These are phyloP conservation scores for Dipodomys merriami DNA, from an alignment of 2,113 vertebrate genomes.

Conservation along the genomic window DNA sequence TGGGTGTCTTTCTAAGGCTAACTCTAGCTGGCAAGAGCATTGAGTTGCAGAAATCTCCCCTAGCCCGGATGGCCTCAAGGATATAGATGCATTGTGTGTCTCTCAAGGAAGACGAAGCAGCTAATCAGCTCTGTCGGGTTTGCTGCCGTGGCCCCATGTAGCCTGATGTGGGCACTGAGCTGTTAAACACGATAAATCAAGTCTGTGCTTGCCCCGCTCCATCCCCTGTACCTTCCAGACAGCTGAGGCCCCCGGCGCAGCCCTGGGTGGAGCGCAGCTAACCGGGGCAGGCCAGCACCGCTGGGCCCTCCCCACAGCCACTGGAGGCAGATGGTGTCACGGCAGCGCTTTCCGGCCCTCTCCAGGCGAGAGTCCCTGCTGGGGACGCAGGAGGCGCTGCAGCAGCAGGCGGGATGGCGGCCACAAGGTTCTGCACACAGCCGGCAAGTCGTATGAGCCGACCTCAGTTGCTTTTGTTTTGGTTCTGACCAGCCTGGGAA, in stretches of 20 bases:
- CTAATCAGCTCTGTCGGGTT: constrained; percentile 81
- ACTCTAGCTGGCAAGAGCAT: constrained; percentile 27
- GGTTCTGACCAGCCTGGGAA: not conserved
- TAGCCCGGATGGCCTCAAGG: constrained; percentile 55
- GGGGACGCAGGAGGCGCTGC: accelerated
- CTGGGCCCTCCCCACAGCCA: accelerated
- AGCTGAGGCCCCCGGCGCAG: constrained; percentile 43
- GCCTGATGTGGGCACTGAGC: constrained; percentile 77
- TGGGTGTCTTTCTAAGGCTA: not conserved
- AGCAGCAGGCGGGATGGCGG: not conserved
- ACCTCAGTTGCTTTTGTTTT: not conserved
- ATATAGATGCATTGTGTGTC: constrained; percentile 71
- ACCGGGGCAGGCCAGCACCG: not conserved
- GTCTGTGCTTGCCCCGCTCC: constrained; percentile 17
- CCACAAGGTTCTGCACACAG: not conserved
- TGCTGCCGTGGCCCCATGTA: constrained; percentile 53
- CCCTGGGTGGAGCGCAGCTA: not conserved
- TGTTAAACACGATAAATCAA: constrained; percentile 85
- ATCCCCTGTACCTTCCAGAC: not conserved
- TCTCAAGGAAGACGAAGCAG: constrained; percentile 69
- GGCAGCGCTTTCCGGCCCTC: too few species aligned
- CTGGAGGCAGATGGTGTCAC: not conserved
- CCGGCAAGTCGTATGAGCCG: too few species aligned
- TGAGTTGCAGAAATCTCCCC: not conserved
- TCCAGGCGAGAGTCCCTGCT: accelerated